Percentiles rank a stretch among this genome's conserved stretches.
Evolutionary conservation across 1,140 invertebrate genomes (phyloP).

Genomic region (Scaptodrosophila lebanonensis): DNA sequence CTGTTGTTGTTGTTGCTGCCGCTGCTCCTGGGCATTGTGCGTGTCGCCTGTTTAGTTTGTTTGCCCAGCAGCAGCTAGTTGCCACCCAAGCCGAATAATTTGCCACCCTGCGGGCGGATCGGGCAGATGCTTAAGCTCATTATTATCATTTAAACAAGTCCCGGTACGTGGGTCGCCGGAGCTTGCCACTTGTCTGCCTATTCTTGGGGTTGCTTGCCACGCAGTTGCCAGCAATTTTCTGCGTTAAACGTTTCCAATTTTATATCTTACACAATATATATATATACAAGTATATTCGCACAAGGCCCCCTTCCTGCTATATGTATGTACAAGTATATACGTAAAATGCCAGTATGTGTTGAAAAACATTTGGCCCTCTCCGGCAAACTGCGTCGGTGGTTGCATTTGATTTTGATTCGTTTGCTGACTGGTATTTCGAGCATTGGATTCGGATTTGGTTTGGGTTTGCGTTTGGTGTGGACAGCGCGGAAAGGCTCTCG

Average conservation of each 20-base stretch:
- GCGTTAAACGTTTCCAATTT: conserved; percentile 69
- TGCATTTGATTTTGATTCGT: conserved; percentile 3
- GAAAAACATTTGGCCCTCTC: too few relatives aligned
- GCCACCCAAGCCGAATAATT: too few relatives aligned
- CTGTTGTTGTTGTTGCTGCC: conserved; percentile 23
- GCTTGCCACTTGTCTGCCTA: conserved; percentile 43
- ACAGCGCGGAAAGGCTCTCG: conserved; percentile 44
- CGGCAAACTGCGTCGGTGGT: too few relatives aligned
- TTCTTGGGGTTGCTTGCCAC: conserved; percentile 46
- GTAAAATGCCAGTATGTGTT: too few relatives aligned
- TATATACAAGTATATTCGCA: too few relatives aligned
- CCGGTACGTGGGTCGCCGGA: conserved; percentile 48
- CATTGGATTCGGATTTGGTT: conserved; percentile 36
- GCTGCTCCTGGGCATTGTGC: too few relatives aligned
- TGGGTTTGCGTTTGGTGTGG: conserved; percentile 6
- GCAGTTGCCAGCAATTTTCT: conserved; percentile 23
- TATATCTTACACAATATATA: conserved; percentile 12
- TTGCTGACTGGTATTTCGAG: conserved; percentile 18
- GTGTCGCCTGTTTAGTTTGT: conserved; percentile 49
- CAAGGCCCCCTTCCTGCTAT: too few relatives aligned
- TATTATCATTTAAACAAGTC: conserved; percentile 75
- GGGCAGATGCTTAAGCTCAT: conserved; percentile 74
- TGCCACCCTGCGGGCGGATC: conserved; percentile 42
- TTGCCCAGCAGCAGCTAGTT: conserved; percentile 30
- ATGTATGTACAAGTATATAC: too few relatives aligned